Conservation (phyloP, 2,888 invertebrate genomes). For the Acanthoscelides obtectus region DNA sequence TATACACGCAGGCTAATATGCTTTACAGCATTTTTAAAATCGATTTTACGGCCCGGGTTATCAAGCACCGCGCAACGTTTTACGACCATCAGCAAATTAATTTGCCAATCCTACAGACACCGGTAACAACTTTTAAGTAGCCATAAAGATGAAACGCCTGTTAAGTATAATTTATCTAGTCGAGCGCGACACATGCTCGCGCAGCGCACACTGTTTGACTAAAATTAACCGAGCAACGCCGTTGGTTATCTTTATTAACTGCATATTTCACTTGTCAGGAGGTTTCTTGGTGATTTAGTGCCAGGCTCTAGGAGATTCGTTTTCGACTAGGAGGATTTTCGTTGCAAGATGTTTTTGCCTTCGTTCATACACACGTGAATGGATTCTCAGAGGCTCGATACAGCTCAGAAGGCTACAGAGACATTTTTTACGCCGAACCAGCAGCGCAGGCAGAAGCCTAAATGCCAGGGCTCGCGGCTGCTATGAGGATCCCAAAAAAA, state of each 20-base stretch:
- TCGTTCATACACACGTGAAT: neutral
- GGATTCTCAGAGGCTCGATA: too few species aligned
- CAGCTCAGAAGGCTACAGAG: too few species aligned
- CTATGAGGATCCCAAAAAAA: too few species aligned
- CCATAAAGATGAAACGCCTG: neutral
- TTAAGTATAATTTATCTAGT: neutral
- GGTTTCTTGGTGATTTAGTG: neutral
- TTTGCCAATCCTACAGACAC: neutral
- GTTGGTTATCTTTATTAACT: neutral
- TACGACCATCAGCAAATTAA: neutral
- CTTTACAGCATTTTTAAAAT: neutral
- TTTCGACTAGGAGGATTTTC: neutral
- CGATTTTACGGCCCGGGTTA: neutral
- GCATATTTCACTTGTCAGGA: neutral
- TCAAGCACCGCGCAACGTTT: neutral
- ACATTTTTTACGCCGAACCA: too few species aligned
- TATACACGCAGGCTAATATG: neutral
- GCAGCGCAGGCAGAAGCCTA: too few species aligned
- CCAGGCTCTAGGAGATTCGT: neutral
- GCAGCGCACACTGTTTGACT: neutral
- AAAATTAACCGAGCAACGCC: neutral
- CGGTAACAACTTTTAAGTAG: neutral
- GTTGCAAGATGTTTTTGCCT: neutral
- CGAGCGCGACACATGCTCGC: neutral
- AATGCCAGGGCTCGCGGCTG: too few species aligned